Conservation (phyloP, 2,113 vertebrate genomes). For the Hassar affinis region DNA sequence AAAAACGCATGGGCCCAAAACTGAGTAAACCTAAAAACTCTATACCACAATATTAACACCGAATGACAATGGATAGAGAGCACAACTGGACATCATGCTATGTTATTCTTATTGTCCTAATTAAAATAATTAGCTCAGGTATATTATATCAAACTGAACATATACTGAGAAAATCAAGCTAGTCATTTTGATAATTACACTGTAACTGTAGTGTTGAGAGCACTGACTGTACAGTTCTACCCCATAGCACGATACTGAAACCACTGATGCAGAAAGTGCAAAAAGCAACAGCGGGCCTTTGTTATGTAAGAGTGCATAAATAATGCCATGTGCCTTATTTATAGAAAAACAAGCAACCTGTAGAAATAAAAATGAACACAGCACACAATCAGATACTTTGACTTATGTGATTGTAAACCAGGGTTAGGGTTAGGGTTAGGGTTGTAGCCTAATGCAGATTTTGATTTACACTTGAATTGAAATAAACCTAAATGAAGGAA, state of each 20-base stretch:
- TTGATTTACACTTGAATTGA: neutral
- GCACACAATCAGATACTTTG: neutral
- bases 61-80: neutral
- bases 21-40: neutral
- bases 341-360: neutral
- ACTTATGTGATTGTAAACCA: neutral
- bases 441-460: neutral
- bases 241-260: neutral
- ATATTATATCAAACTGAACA: neutral
- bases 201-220: neutral
- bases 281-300: neutral
- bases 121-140: neutral
- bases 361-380: neutral
- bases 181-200: neutral
- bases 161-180: neutral
- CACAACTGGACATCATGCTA: neutral
- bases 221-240: neutral
- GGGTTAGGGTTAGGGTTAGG: no score
- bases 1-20: neutral
- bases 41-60: neutral
- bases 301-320: neutral
- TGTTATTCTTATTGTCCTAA: neutral
- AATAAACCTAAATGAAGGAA: neutral
- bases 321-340: neutral
- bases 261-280: constrained; percentile 8